Evolutionary conservation across 2,888 invertebrate species (phyloP).

Genomic region (Parnassius glacialis): DNA sequence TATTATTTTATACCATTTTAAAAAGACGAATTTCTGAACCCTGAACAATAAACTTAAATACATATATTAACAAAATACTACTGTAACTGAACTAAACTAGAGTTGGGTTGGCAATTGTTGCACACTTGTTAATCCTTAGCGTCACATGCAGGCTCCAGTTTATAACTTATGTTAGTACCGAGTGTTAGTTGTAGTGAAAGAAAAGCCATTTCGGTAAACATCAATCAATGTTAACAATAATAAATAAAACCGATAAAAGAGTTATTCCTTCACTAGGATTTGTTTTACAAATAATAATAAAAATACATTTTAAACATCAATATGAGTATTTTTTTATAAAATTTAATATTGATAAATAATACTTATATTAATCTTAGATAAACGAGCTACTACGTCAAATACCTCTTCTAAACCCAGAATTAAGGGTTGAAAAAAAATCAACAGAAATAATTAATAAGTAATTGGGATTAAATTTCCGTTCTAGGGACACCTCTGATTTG

Average conservation of each 20-base stretch:
- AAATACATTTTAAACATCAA: too few relatives aligned
- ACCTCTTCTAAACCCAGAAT: too few relatives aligned
- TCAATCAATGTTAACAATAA: not conserved
- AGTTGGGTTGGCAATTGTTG: conserved; percentile 19
- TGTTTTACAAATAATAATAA: too few relatives aligned
- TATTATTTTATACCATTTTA: not conserved
- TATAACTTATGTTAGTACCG: conserved; percentile 15
- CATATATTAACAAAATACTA: conserved; percentile 12
- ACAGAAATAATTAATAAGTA: too few relatives aligned
- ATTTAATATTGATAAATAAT: too few relatives aligned
- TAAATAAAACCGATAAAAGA: conserved; percentile 4
- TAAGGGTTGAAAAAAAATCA: too few relatives aligned
- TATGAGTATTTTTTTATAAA: too few relatives aligned
- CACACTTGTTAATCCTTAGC: conserved; percentile 24
- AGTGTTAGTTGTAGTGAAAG: conserved; percentile 12
- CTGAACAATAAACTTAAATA: conserved; percentile 17
- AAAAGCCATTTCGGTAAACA: conserved; percentile 14
- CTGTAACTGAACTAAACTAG: conserved; percentile 19
- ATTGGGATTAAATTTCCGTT: too few relatives aligned
- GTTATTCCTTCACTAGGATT: too few relatives aligned
- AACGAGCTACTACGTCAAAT: too few relatives aligned
- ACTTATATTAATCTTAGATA: too few relatives aligned
- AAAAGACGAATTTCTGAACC: conserved; percentile 5
- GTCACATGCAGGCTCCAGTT: conserved; percentile 21
- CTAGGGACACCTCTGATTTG: too few relatives aligned